Percentiles rank a stretch among this genome's conserved stretches.
Evolutionary conservation across 2,888 invertebrate species (phyloP).

Genomic region (Volucella bombylans): DNA sequence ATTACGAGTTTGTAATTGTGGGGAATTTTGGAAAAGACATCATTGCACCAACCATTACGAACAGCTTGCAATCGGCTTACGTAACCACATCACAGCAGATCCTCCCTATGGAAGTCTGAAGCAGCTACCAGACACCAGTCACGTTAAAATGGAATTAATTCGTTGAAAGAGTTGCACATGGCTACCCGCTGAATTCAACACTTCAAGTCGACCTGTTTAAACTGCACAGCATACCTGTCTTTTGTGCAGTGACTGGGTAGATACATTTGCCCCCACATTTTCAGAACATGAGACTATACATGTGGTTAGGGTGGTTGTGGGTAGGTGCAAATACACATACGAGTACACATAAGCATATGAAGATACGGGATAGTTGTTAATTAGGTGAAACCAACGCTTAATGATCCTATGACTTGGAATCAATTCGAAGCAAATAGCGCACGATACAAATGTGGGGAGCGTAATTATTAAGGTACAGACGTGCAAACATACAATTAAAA

Average conservation of each 20-base stretch:
- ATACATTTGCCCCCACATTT: neutral
- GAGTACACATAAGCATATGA: neutral
- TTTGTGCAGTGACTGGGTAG: neutral
- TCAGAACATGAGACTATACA: no score
- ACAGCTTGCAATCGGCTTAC: neutral
- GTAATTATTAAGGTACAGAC: neutral
- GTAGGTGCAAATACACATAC: conserved; percentile 10
- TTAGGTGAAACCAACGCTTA: conserved; percentile 43
- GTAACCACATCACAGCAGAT: conserved; percentile 3
- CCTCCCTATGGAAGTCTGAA: neutral
- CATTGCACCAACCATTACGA: neutral
- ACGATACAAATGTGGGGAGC: neutral
- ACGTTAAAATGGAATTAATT: conserved; percentile 7
- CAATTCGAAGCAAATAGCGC: conserved; percentile 27
- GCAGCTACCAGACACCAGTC: neutral
- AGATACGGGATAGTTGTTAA: conserved; percentile 12
- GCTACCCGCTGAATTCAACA: neutral
- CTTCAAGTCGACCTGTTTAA: neutral
- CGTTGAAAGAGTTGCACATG: neutral
- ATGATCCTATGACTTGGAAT: conserved; percentile 45
- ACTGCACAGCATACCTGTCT: neutral
- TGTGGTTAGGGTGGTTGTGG: neutral
- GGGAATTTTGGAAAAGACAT: neutral
- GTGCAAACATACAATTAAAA: neutral
- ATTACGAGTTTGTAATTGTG: neutral